Conservation (phyloP, 2,888 invertebrate species). For the Portevinia maculata region DNA sequence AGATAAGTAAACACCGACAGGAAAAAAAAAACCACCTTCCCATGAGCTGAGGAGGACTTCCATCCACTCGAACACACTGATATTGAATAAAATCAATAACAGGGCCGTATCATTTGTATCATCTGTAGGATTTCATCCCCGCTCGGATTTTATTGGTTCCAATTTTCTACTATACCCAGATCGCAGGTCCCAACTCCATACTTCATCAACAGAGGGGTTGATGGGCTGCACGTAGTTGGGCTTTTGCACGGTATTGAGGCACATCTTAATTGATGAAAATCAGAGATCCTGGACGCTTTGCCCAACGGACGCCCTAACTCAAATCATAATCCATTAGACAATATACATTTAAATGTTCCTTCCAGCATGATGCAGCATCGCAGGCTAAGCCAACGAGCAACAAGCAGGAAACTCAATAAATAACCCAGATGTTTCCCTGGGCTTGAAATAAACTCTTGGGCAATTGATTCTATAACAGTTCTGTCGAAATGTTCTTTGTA, state of each 20-base stretch:
- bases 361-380: slow-evolving; percentile 5
- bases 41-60: background rate
- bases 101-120: slow-evolving; percentile 14
- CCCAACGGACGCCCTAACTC: slow-evolving; percentile 14
- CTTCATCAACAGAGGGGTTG: too few species aligned
- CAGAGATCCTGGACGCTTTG: background rate
- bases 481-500: slow-evolving; percentile 13
- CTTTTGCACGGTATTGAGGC: background rate
- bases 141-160: slow-evolving; percentile 1
- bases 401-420: slow-evolving; percentile 13
- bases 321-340: slow-evolving; percentile 35
- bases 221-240: background rate
- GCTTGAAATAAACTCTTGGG: slow-evolving; percentile 13
- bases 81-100: slow-evolving; percentile 12
- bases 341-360: slow-evolving; percentile 37
- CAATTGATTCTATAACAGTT: slow-evolving; percentile 24
- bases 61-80: background rate
- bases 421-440: too few species aligned
- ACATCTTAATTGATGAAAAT: slow-evolving; percentile 30
- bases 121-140: slow-evolving; percentile 10
- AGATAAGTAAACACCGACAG: slow-evolving; percentile 14
- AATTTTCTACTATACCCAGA: slow-evolving; percentile 5
- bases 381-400: slow-evolving; percentile 7
- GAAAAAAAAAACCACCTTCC: background rate
- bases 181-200: background rate